phyloP scores from a whole-genome alignment of 1,140 invertebrate genomes.

The Eriosoma lanigerum region DNA sequence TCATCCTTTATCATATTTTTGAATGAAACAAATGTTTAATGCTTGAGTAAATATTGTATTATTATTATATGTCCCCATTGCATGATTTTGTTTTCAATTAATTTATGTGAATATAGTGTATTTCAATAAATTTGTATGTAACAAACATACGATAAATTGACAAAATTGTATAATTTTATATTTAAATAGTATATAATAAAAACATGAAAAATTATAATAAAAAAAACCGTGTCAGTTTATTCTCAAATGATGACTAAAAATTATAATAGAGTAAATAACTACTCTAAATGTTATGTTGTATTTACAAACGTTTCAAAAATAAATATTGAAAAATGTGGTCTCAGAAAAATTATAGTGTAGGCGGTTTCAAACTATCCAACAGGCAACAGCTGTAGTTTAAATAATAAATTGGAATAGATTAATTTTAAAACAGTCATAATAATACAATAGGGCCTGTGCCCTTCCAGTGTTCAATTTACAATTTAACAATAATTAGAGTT shows the following conservation, averaged over 20 bases:
- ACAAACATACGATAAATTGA: too few species aligned
- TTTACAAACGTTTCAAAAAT: slow-evolving; percentile 30
- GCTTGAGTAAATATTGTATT: too few species aligned
- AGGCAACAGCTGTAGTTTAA: slow-evolving; percentile 27
- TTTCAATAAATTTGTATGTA: too few species aligned
- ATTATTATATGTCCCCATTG: too few species aligned
- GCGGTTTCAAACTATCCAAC: neutral
- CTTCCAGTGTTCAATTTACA: slow-evolving; percentile 35
- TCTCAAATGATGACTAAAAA: neutral
- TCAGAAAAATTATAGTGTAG: slow-evolving; percentile 15
- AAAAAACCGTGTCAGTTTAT: neutral
- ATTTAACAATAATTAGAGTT: slow-evolving; percentile 16
- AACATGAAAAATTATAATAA: neutral
- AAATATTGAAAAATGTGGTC: slow-evolving; percentile 32
- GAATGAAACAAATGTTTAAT: too few species aligned
- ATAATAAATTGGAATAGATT: slow-evolving; percentile 42
- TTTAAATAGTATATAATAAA: neutral
- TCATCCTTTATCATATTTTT: too few species aligned
- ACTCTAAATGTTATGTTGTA: neutral
- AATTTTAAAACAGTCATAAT: slow-evolving; percentile 45
- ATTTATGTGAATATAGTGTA: too few species aligned
- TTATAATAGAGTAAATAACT: neutral
- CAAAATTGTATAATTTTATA: neutral
- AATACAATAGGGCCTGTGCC: slow-evolving; percentile 27
- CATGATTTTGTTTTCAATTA: too few species aligned